Base-by-base conservation (phyloP, 2,888 invertebrate species). In the Tipula confusa region DNA sequence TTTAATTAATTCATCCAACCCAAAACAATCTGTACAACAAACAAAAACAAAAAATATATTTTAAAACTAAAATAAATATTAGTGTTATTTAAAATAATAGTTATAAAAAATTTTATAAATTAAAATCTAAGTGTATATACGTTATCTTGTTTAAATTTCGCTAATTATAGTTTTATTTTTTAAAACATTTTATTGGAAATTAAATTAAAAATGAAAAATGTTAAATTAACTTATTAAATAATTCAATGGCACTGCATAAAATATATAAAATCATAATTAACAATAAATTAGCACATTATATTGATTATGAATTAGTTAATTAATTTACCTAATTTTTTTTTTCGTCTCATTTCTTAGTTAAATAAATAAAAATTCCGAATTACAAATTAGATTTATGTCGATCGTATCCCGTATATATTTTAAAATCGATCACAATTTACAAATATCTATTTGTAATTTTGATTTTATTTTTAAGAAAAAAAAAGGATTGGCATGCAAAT, bases 121-220 rank as follows among this genome's bases (percentile, higher is more conserved):
- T 64, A 64, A 64, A 64, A 24, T 24, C 64, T 64, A 64, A 64
- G 64, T 64, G 64, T 64, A 64, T 64, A 64, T 64, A 64, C 64
- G 64, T 64, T 64, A 64, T 64, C 64, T 64, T 64, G 64, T 64
- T 64, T 64, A 64, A 64, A 7, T 24, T 64, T 64, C 11, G 64
- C 64, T 64, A 64, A 64, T 64, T 64, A 64, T 24, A 64, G 24
- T 64, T 43, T n/a, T n/a, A n/a, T n/a, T n/a, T n/a, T 64, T 24
- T 64, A 64, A n/a, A n/a, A 64, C 9, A 24, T 64, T 64, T 24
- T 6, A 64, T 64, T 24, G 11, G 33, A n/a, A n/a, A n/a, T 38
- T n/a, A 7, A n/a, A n/a, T 64, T 64, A 11, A 24, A 64, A 64
- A 64, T 24, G 24, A 24, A 24, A 9, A 24, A 43, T 15, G 15